A percentile compares a stretch with the other conserved stretches of the same genome.
phyloP scores from a whole-genome alignment of 2,888 invertebrate species.

The Petrolisthes manimaculis region DNA sequence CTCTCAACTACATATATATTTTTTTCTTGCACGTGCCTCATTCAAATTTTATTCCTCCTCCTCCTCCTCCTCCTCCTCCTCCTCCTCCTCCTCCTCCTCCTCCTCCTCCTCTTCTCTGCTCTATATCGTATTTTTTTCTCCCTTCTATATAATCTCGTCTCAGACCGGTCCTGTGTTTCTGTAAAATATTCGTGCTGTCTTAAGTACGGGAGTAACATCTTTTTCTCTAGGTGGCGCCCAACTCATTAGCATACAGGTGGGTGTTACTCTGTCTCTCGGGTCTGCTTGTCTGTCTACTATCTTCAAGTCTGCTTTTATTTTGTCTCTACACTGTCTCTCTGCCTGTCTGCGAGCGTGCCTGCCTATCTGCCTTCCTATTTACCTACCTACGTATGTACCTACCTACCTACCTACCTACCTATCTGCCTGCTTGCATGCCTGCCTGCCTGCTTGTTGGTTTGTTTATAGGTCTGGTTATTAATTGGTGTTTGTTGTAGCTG shows the following conservation, averaged over 20 bases:
- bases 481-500: too few relatives aligned
- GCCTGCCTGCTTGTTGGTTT: neutral
- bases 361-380: neutral
- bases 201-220: neutral
- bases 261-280: neutral
- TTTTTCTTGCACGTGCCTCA: neutral
- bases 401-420: neutral
- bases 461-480: too few relatives aligned
- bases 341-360: neutral
- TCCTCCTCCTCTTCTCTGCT: neutral
- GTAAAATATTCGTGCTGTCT: neutral
- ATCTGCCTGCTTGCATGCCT: neutral
- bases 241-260: neutral
- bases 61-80: neutral
- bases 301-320: neutral
- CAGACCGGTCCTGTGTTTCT: neutral
- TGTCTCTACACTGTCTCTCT: constrained; percentile 3
- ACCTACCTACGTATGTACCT: neutral
- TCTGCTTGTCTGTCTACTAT: neutral
- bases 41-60: neutral
- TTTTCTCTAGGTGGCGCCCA: neutral
- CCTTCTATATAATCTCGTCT: neutral
- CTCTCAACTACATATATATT: neutral
- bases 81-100: too few relatives aligned
- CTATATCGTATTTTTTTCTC: neutral